phyloP scores from a whole-genome alignment of 2,888 invertebrate genomes.

The Watsonalla binaria region DNA sequence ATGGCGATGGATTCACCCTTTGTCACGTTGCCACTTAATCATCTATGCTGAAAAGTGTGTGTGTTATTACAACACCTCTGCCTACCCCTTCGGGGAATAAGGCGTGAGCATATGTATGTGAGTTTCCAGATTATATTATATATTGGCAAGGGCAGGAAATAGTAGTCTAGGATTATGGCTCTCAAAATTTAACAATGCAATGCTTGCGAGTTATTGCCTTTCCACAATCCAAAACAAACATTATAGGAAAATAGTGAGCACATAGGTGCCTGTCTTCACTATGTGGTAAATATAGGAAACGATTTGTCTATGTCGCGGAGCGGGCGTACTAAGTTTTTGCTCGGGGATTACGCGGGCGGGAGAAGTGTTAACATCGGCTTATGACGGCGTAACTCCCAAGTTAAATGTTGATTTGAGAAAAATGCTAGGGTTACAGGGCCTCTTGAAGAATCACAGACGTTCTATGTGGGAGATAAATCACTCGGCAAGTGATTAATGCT shows the following conservation, averaged over 20 bases:
- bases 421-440: background rate
- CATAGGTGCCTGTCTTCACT: conserved; percentile 15
- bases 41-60: too few relatives aligned
- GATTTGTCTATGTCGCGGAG: conserved; percentile 27
- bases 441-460: too few relatives aligned
- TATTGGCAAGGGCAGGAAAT: too few relatives aligned
- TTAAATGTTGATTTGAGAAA: conserved; percentile 2
- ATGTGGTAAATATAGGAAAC: conserved; percentile 21
- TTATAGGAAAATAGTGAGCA: conserved; percentile 15
- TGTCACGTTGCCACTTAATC: too few relatives aligned
- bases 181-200: background rate
- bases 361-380: conserved; percentile 13
- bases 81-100: too few relatives aligned
- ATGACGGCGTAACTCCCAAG: conserved; percentile 2
- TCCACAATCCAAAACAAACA: background rate
- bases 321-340: conserved; percentile 20
- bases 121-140: too few relatives aligned
- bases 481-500: too few relatives aligned
- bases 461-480: too few relatives aligned
- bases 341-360: conserved; percentile 8
- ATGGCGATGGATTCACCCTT: too few relatives aligned
- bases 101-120: too few relatives aligned
- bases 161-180: too few relatives aligned
- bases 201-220: background rate
- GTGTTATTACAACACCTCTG: too few relatives aligned